These are phyloP conservation scores for Dendrolimus houi DNA, from an alignment of 2,888 invertebrate species.

Conservation along the genomic window DNA sequence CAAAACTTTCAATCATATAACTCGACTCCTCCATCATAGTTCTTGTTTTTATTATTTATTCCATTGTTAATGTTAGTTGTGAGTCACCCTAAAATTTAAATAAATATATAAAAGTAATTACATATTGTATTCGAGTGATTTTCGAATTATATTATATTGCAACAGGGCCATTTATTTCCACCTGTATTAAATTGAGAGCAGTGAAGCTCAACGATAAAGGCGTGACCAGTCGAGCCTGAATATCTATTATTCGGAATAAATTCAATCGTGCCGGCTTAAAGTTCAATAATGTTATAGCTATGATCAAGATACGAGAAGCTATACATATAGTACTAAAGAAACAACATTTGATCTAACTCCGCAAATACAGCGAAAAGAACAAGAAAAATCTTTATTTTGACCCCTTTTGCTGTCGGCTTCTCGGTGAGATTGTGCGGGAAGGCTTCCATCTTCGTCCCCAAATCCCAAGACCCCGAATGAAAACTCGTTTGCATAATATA, in stretches of 20 bases:
- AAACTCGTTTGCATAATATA: conserved; percentile 63
- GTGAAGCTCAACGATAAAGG: conserved; percentile 14
- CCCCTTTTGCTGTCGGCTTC: conserved; percentile 33
- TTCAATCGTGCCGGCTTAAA: conserved; percentile 18
- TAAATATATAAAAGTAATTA: too few relatives aligned
- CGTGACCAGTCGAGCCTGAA: conserved; percentile 14
- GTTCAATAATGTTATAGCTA: conserved; percentile 5
- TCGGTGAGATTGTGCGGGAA: conserved; percentile 30
- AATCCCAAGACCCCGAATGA: conserved; percentile 36
- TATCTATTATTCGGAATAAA: conserved; percentile 17
- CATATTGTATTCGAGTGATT: neutral
- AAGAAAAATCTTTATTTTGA: conserved; percentile 26
- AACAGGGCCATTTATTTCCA: conserved; percentile 4
- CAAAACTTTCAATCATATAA: too few relatives aligned
- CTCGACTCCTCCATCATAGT: too few relatives aligned
- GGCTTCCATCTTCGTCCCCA: conserved; percentile 30
- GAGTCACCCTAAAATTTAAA: too few relatives aligned
- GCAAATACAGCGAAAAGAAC: conserved; percentile 24
- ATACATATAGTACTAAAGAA: conserved; percentile 1
- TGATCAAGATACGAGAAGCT: neutral
- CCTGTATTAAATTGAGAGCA: conserved; percentile 11
- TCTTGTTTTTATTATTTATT: too few relatives aligned
- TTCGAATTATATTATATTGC: neutral
- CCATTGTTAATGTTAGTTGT: too few relatives aligned
- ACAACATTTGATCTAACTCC: conserved; percentile 17